Evolutionary conservation across 2,888 invertebrate genomes (phyloP), one percentile per base, ranked within the genome.

Genomic region (Petrolisthes manimaculis): DNA sequence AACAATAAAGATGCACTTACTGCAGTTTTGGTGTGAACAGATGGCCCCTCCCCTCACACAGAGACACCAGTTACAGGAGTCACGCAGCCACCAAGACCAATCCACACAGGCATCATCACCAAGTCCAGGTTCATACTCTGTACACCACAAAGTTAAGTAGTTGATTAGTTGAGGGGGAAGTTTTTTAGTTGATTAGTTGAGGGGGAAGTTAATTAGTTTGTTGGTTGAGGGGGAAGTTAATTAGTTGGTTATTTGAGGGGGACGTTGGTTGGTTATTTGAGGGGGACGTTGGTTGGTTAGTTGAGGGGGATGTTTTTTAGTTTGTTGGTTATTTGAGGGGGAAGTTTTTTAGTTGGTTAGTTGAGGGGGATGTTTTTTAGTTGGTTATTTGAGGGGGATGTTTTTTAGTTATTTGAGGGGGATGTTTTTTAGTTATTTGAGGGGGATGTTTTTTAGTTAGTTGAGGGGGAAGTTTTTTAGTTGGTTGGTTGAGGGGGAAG

Each of bases 51-150:
- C 87, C 37, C 79, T n/a, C 1, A 83, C 87, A 56, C 87, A 87
- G 51, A 53, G 54, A n/a, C 87, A 87, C 83, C 83, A 84, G 18
- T 87, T 87, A 24, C 87, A 87, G 61, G 74, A 51, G 54, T 69
- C 82, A 54, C 67, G 21, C 80, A 67, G 84, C 89, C 89, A 89
- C 51, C 84, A 37, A 4, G 87, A 83, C 9, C 71, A 74, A 24
- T 87, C 85, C 55, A 53, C 82, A 51, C 89, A 89, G 0, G 37
- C 54, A 6, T 37, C 8, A 24, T 51, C 24, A 4, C 55, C 84
- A 9, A 84, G 37, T 5, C 14, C 37, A 37, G 53, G 77, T 8
- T 21, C 4, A 77, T 77, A 61, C 4, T 55, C 84, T 84, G n/a
- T 1, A 51, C 21, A 5, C 6, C 67, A 14, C 8, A 12, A 61